Evolutionary conservation across 2,888 invertebrate species (phyloP), one percentile per base, ranked within the genome.

Genomic region (Vanessa cardui): DNA sequence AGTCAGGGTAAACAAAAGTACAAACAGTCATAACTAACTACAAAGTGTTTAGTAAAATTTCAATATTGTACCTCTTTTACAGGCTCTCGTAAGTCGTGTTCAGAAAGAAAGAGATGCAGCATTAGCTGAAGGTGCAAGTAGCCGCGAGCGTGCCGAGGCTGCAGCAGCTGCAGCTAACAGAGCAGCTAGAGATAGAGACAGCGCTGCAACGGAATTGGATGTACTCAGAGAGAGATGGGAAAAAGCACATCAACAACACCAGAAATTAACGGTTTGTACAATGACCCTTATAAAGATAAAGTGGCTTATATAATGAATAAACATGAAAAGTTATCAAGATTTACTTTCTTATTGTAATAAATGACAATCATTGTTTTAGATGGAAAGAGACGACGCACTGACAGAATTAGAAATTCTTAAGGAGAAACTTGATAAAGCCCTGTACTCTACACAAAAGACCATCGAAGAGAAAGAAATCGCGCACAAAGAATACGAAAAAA

Each of bases 401-500:
- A 96, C 97, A 54, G 98, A 98, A 88, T 94, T 97, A 58, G 96
- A 97, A 79, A 96, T 98, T 76, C 87, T 98, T 70, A 97, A 97
- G 86, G 98, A 98, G 70, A 98, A 98, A 90, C 90, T 97, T 69
- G 98, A 98, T 75, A 98, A 98, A 86, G 95, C 97, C 44, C 94
- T 97, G 72, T 96, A 96, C 78, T 94, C 96, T 39, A 94, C 96
- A 72, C 96, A 96, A 83, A 98, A 98, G 88, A 95, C 96, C 31
- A 94, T 97, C 74, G 98, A 98, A 81, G 98, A 98, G 80, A 96
- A 97, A 78, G 98, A 98, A 78, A 95, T 94, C 63, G 95, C 97
- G 77, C 97, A 97, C 92, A 97, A 97, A 90, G 98, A 98, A 90
- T 96, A 97, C 85, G 98, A 98, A 84, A 97, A 98, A 90, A 95